Base-by-base conservation (phyloP, 2,888 invertebrate species). In the Euplexia lucipara region DNA sequence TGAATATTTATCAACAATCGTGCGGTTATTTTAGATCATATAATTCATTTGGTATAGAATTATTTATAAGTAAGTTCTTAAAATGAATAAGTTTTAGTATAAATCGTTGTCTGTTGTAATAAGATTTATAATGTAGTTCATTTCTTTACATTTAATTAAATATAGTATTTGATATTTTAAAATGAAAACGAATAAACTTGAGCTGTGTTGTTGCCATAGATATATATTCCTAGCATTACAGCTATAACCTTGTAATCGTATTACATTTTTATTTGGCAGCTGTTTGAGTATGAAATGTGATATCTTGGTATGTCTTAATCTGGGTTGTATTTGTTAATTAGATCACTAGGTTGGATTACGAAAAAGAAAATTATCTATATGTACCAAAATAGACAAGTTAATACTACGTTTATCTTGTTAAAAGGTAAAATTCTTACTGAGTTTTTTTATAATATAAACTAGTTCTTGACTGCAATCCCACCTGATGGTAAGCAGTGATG, bases 271-370 rank as follows among this genome's bases (percentile, higher is more conserved):
- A 39, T 64, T 45, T 26, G 16, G 26, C 22, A 6, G 34, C 14
- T 22, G 16, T 41, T 30, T 30, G 39, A 6, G 42, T 44, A 22
- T 44, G 63, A 14, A 60, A 61, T 47, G 10, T 60, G 16, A 51
- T 57, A 35, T 10, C 26, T 8, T 52, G 16, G 16, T 22, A 37
- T 8, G 8, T 26, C 9, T 30, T 30, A 44, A 59, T 34, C 26
- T 35, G 20, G 54, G 53, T 51, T n/a, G 26, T 1, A 18, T 35
- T 57, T 49, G 51, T 53, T 18, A 45, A 45, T 45, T 35, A 35
- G 44, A 30, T 60, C 32, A 34, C 16, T 2, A 26, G 5, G 2
- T 26, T 48, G n/a, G 37, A 22, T 39, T 39, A 39, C 2, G 4
- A 62, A 62, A 62, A 22, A 10, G 22, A 47, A 32, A n/a, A 32